Conservation (phyloP, 2,888 invertebrate genomes). For the Machimus atricapillus region DNA sequence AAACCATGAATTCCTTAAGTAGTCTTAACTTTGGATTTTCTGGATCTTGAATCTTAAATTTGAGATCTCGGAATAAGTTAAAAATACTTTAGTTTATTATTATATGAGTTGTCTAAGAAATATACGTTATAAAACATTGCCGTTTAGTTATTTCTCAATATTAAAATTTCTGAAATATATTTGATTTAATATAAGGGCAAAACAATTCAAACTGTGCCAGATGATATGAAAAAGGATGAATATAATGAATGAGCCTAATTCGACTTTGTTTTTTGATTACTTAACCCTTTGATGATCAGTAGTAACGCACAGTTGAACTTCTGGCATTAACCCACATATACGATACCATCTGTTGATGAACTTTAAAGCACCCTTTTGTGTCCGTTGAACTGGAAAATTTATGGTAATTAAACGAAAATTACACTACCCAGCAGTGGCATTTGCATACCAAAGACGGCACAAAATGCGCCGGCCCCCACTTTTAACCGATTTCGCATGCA, state of each 20-base stretch:
- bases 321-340: background rate
- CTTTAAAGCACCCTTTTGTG: background rate
- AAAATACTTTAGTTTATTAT: too few relatives aligned
- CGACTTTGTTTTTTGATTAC: background rate
- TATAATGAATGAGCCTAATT: too few relatives aligned
- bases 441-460: background rate
- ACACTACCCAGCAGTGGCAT: background rate
- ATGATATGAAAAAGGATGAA: too few relatives aligned
- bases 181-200: too few relatives aligned
- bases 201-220: too few relatives aligned
- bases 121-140: too few relatives aligned
- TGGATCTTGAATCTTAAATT: too few relatives aligned
- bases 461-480: background rate
- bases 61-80: too few relatives aligned
- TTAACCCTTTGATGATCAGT: background rate
- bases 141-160: too few relatives aligned
- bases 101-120: too few relatives aligned
- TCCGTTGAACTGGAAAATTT: background rate
- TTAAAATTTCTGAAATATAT: too few relatives aligned
- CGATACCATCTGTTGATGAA: background rate
- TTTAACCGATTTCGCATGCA: background rate
- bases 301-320: background rate
- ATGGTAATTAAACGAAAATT: background rate
- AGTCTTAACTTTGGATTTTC: too few relatives aligned
- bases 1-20: background rate